Conservation (phyloP, 1,140 invertebrate species). For the Ips typographus region DNA sequence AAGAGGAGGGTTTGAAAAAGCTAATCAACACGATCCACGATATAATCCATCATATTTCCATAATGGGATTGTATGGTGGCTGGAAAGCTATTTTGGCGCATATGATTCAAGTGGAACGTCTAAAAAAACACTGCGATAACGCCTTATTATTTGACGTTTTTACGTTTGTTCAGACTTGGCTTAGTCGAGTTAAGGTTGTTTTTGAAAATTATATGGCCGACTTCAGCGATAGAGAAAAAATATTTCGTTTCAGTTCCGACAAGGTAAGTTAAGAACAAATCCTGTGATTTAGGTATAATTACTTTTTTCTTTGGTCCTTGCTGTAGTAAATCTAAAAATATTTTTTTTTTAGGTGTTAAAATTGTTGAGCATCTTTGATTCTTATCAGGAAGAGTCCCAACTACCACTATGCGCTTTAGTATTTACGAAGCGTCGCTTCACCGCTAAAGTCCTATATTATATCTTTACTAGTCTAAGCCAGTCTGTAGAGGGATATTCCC, state of each 20-base stretch:
- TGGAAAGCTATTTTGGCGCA: conserved; percentile 58
- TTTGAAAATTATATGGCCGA: conserved; percentile 48
- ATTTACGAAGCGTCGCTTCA: conserved; percentile 78
- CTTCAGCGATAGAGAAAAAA: conserved; percentile 22
- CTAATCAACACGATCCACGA: conserved; percentile 43
- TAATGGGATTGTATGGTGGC: conserved; percentile 63
- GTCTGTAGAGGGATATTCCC: conserved; percentile 54
- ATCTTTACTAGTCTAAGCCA: conserved; percentile 63
- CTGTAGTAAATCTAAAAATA: background rate
- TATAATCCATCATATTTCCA: conserved; percentile 54
- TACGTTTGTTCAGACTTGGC: conserved; percentile 50
- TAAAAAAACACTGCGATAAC: conserved; percentile 57
- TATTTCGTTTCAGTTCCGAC: conserved; percentile 37
- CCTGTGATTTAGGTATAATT: conserved; percentile 7
- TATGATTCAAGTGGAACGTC: conserved; percentile 63
- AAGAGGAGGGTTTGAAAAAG: conserved; percentile 39
- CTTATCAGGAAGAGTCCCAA: conserved; percentile 49
- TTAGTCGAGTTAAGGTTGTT: conserved; percentile 47
- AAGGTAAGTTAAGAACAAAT: conserved; percentile 18
- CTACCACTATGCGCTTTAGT: conserved; percentile 73
- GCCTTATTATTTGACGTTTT: conserved; percentile 53
- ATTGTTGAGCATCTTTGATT: conserved; percentile 59
- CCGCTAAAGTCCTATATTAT: conserved; percentile 74
- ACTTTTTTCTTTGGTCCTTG: background rate
- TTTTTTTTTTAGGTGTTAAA: conserved; percentile 52